These are phyloP conservation scores for Toxotes jaculatrix DNA, from an alignment of 2,113 vertebrate species.

Conservation along the genomic window DNA sequence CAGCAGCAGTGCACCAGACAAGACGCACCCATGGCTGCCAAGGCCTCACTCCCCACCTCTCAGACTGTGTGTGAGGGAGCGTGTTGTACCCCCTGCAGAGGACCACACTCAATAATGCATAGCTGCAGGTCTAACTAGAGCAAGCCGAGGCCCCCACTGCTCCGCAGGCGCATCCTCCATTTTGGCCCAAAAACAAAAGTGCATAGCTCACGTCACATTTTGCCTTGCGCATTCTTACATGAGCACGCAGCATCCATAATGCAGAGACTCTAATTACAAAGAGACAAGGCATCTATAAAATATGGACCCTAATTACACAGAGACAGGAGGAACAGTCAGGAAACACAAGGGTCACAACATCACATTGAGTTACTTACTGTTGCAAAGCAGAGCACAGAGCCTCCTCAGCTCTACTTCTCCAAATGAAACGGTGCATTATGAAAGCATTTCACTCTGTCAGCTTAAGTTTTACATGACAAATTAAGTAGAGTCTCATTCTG, in stretches of 20 bases:
- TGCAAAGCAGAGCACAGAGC: background rate
- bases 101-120: conserved; percentile 68
- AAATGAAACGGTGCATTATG: background rate
- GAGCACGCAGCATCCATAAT: conserved; percentile 55
- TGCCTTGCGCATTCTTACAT: background rate
- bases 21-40: conserved; percentile 35
- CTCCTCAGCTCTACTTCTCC: background rate
- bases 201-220: background rate
- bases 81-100: conserved; percentile 54
- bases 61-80: conserved; percentile 12
- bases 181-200: conserved; percentile 51
- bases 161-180: conserved; percentile 29
- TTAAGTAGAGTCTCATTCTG: conserved; percentile 6
- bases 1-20: conserved; percentile 26
- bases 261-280: conserved; percentile 51
- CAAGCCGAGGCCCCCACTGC: background rate
- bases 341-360: conserved; percentile 33
- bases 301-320: conserved; percentile 55
- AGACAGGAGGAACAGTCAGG: conserved; percentile 23
- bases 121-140: conserved; percentile 44
- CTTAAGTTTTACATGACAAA: conserved; percentile 38
- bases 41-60: conserved; percentile 15
- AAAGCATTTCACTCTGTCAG: background rate
- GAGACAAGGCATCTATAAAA: conserved; percentile 54
- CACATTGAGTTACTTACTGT: conserved; percentile 6